These are phyloP conservation scores for Scaeva pyrastri DNA, from an alignment of 2,888 invertebrate genomes.

Conservation along the genomic window DNA sequence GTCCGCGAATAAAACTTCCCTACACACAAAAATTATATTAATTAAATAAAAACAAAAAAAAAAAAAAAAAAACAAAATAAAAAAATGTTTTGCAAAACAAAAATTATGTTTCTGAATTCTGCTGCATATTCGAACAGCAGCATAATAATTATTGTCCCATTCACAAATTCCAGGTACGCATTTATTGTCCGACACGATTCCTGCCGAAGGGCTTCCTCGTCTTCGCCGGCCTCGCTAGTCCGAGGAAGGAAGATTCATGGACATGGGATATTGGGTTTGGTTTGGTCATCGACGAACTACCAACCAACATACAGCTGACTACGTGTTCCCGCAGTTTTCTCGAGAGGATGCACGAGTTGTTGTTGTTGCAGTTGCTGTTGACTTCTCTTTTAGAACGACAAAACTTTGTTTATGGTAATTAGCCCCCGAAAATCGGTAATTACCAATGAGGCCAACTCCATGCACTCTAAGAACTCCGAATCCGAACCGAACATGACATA, in stretches of 20 bases:
- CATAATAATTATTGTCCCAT: conserved; percentile 72
- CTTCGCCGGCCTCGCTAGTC: not conserved
- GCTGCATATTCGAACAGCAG: conserved; percentile 28
- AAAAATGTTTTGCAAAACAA: conserved; percentile 39
- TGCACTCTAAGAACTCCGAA: conserved; percentile 43
- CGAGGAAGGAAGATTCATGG: conserved; percentile 21
- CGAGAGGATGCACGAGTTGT: not conserved
- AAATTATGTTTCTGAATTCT: conserved; percentile 66
- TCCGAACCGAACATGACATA: conserved; percentile 57
- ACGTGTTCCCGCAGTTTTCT: conserved; percentile 17
- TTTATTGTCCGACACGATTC: conserved; percentile 74
- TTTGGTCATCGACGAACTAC: not conserved
- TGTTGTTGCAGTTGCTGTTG: not conserved
- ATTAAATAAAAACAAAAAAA: conserved; percentile 70
- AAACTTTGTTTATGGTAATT: conserved; percentile 76
- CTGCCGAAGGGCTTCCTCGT: conserved; percentile 63
- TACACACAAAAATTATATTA: conserved; percentile 70
- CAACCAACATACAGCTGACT: not conserved
- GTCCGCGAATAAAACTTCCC: conserved; percentile 48
- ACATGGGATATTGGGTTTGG: not conserved
- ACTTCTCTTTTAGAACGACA: conserved; percentile 48
- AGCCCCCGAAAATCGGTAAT: conserved; percentile 74
- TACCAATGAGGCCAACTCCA: conserved; percentile 60
- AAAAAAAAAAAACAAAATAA: conserved; percentile 31
- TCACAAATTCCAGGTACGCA: conserved; percentile 75